Percentiles rank a stretch among this genome's conserved stretches.
Evolutionary conservation across 2,797 vertebrate genomes (phyloP).

Genomic region (Agapornis canus): DNA sequence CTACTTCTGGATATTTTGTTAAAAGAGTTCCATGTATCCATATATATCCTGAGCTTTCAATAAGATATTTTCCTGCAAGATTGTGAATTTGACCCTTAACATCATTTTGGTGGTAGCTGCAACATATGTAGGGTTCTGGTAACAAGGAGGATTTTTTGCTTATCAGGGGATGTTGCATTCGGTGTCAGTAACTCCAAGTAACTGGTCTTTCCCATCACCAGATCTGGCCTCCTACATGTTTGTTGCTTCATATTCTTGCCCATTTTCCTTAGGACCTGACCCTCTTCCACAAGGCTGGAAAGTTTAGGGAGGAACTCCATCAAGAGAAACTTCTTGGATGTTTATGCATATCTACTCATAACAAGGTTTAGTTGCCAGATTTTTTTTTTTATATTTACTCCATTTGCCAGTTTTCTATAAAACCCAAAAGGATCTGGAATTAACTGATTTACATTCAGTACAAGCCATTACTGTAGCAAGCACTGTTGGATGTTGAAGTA

Average conservation of each 20-base stretch:
- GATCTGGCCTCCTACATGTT: neutral
- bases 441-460: neutral
- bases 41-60: neutral
- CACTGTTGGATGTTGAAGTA: neutral
- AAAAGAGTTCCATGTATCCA: neutral
- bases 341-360: neutral
- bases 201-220: neutral
- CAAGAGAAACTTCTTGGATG: neutral
- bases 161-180: neutral
- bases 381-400: conserved; percentile 2
- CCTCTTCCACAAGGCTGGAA: neutral
- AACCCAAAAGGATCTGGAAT: neutral
- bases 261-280: conserved; percentile 17
- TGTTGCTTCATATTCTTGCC: neutral
- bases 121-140: neutral
- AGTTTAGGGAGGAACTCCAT: neutral
- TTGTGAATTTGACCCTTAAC: neutral
- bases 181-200: neutral
- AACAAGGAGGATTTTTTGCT: neutral
- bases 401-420: conserved; percentile 12
- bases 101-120: neutral
- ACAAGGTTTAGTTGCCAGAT: neutral
- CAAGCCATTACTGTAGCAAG: neutral
- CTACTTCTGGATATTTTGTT: neutral
- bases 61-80: neutral